These are phyloP conservation scores for Callimorpha dominula DNA, from an alignment of 2,888 invertebrate genomes.

Conservation along the genomic window DNA sequence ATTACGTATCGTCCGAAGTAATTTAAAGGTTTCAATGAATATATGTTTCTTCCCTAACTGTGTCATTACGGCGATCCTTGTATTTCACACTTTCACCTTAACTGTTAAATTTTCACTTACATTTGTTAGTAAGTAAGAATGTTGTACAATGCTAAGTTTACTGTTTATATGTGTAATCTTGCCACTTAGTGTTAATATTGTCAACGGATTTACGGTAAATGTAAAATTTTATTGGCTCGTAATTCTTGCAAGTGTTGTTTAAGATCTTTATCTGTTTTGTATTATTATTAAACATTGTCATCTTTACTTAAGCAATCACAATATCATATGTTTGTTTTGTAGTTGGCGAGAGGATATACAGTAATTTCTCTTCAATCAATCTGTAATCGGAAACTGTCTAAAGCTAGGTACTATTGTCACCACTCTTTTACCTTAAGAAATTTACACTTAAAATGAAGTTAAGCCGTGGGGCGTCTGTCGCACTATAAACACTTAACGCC, in stretches of 20 bases:
- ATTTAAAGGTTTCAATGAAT: constrained; percentile 20
- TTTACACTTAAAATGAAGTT: constrained; percentile 37
- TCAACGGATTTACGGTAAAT: constrained; percentile 17
- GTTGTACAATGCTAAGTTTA: constrained; percentile 29
- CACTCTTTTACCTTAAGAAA: constrained; percentile 3
- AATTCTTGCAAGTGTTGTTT: constrained; percentile 19
- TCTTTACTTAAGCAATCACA: neutral
- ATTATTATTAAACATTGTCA: neutral
- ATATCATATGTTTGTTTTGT: neutral
- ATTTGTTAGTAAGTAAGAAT: constrained; percentile 38
- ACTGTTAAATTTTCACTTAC: constrained; percentile 39
- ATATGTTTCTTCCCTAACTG: constrained; percentile 20
- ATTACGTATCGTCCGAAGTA: constrained; percentile 8
- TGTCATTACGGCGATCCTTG: constrained; percentile 33
- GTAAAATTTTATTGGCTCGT: constrained; percentile 30
- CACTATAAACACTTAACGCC: constrained; percentile 62
- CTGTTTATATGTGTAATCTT: constrained; percentile 38
- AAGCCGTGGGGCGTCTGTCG: constrained; percentile 35
- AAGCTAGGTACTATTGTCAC: neutral
- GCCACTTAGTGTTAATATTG: constrained; percentile 24
- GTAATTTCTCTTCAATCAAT: neutral
- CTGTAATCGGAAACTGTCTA: neutral
- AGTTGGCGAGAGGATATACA: neutral
- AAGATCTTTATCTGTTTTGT: neutral
- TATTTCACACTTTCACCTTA: constrained; percentile 43